A percentile compares a stretch with the other conserved stretches of the same genome.
phyloP scores from a whole-genome alignment of 35 echinoderm and acorn worm species.

The Ophiothrix spiculata region DNA sequence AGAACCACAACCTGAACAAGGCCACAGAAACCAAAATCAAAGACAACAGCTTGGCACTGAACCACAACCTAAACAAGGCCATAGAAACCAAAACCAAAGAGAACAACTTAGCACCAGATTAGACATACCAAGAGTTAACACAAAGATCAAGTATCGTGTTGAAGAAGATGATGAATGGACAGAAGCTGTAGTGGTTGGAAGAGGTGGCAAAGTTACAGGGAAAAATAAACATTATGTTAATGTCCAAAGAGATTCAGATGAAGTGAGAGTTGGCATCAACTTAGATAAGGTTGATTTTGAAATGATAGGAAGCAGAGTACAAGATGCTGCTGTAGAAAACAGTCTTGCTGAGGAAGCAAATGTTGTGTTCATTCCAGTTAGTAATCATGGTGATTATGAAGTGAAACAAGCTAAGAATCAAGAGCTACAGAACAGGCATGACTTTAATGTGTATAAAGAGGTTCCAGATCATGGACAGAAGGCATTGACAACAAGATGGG shows the following conservation, averaged over 20 bases:
- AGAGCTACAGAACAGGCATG: slow-evolving; percentile 38
- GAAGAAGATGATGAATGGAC: slow-evolving; percentile 10
- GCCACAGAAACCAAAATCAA: too few species aligned
- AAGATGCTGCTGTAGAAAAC: neutral
- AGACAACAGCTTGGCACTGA: too few species aligned
- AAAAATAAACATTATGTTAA: slow-evolving; percentile 9
- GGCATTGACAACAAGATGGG: slow-evolving; percentile 21
- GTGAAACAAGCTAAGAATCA: neutral
- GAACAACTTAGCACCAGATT: too few species aligned
- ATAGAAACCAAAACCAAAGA: too few species aligned
- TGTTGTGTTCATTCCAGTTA: neutral
- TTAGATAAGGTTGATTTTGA: slow-evolving; percentile 1
- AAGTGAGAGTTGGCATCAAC: neutral
- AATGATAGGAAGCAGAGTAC: neutral
- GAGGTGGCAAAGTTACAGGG: slow-evolving; percentile 9
- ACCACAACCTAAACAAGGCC: too few species aligned
- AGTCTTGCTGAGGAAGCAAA: neutral
- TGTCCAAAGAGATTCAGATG: neutral
- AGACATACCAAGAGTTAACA: neutral
- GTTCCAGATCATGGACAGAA: slow-evolving; percentile 3
- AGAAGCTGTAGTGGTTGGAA: neutral
- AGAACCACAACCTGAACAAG: too few species aligned
- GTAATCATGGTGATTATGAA: neutral
- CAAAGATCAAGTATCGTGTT: neutral
- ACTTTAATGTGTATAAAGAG: slow-evolving; percentile 32